Evolutionary conservation across 2,888 invertebrate genomes (phyloP).

Genomic region (Maniola hyperantus): DNA sequence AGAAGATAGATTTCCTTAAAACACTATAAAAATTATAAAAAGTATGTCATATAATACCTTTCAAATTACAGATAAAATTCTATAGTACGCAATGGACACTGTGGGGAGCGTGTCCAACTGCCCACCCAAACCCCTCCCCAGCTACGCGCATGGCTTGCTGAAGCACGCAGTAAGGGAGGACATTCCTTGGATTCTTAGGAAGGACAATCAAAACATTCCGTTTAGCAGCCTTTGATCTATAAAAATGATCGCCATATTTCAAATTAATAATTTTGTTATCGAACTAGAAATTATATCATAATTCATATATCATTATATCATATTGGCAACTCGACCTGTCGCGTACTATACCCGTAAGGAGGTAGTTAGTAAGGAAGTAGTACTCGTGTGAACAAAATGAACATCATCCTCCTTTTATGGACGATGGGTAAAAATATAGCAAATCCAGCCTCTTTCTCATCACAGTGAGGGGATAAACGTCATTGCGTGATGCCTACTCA

Average conservation of each 20-base stretch:
- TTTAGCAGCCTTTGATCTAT: neutral
- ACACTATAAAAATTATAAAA: no score
- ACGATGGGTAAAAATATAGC: neutral
- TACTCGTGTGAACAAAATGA: no score
- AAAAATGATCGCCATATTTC: slow-evolving; percentile 16
- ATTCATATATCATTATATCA: no score
- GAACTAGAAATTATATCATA: neutral
- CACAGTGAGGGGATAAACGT: slow-evolving; percentile 43
- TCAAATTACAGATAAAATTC: neutral
- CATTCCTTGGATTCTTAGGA: slow-evolving; percentile 27
- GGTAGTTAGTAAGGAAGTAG: no score
- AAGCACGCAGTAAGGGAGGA: slow-evolving; percentile 29
- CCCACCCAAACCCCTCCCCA: neutral
- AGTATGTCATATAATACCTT: neutral
- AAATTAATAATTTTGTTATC: slow-evolving; percentile 8
- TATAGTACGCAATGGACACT: neutral
- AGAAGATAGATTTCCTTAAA: no score
- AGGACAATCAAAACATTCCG: slow-evolving; percentile 21
- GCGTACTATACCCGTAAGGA: no score
- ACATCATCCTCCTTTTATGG: neutral
- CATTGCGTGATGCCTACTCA: slow-evolving; percentile 44
- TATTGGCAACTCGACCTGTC: no score
- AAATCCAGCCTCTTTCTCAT: slow-evolving; percentile 23
- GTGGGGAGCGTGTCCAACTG: neutral
- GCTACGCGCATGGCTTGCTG: neutral